Conservation (phyloP, 2,113 vertebrate genomes). For the Enhydra lutris region DNA sequence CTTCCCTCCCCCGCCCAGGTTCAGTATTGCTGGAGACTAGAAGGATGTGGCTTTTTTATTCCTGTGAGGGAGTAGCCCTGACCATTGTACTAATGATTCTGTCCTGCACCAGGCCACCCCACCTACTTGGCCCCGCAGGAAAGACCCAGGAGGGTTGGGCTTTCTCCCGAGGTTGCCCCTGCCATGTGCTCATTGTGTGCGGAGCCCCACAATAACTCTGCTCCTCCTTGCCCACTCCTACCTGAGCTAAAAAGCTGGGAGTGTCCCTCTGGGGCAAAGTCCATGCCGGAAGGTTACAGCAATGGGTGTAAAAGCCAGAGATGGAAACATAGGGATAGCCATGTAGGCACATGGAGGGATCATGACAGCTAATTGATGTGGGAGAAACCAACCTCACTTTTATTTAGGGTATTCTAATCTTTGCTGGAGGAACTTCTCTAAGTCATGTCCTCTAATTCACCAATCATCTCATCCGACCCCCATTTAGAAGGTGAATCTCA, state of each 20-base stretch:
- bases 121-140: neutral
- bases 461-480: neutral
- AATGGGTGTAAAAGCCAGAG: neutral
- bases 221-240: neutral
- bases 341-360: neutral
- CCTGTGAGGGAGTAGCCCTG: conserved; percentile 35
- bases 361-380: neutral
- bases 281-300: neutral
- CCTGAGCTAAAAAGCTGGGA: conserved; percentile 22
- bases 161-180: neutral
- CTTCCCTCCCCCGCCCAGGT: neutral
- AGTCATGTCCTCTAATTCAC: neutral
- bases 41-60: neutral
- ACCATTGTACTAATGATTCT: conserved; percentile 37
- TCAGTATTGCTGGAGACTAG: neutral
- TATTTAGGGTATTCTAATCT: neutral
- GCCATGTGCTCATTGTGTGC: neutral
- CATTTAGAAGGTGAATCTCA: neutral
- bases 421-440: neutral
- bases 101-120: neutral
- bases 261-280: conserved; percentile 49
- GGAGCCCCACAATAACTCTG: neutral
- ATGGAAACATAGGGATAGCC: neutral
- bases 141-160: neutral
- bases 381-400: neutral